Base-by-base conservation (phyloP, 2,888 invertebrate genomes). In the Pheosia tremula region DNA sequence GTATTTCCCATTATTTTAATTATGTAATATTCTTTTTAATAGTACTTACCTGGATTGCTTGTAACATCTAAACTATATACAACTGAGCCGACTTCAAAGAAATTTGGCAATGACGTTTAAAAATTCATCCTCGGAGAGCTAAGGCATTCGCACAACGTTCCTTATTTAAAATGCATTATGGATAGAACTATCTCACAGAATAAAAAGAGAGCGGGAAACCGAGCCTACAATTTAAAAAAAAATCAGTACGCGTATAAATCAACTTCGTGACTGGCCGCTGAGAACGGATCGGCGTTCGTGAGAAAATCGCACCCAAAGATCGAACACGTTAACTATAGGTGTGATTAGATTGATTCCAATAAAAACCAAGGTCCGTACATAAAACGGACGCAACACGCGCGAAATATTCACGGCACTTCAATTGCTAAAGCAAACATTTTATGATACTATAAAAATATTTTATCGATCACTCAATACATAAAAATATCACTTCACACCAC, bases 261-360 rank as follows among this genome's bases (percentile, higher is more conserved):
- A 58, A 63, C 69, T 70, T 77, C 77, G 79, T 82, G 76, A 79
- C 72, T 62, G 75, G 73, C 74, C 72, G 70, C 72, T 69, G 61
- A 61, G 66, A 74, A 76, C 74, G 75, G 66, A 68, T 56, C 67
- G 61, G 60, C 50, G 67, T 63, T 77, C 83, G 80, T 86, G 84
- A 79, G 84, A 86, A 81, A 77, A 84, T 75, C 70, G 72, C 73
- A 78, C 71, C 70, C 66, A 78, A 81, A 78, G 63, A 81, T 79
- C 71, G 65, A 74, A 72, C 71, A 72, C 62, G 66, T 71, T 74
- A 76, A 76, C 61, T 58, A 64, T 60, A 66, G 24, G 24, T 24
- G 24, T 76, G 81, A 84, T 83, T 80, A 81, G 74, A 82, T 80
- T 70, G 75, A 67, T 72, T 79, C 75, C 75, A 78, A 80, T 82